These are phyloP conservation scores for Smutsia temminckii DNA, from an alignment of 2,797 vertebrate species.

Conservation along the genomic window DNA sequence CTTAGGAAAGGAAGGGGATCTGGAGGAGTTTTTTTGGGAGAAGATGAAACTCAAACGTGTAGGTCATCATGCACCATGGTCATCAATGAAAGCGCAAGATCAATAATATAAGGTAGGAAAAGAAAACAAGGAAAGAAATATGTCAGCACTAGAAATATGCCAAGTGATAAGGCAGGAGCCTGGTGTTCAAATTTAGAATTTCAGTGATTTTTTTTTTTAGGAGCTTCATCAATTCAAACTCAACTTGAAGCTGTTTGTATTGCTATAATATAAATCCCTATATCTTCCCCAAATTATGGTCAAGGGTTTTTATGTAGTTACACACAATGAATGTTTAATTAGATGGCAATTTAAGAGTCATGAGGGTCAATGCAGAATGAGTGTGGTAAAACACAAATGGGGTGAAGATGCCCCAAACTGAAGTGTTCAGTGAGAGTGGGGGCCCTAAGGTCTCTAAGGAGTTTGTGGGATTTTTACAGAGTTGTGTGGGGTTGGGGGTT, in stretches of 20 bases:
- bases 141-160: not conserved
- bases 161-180: not conserved
- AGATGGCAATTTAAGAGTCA: not conserved
- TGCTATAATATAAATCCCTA: not conserved
- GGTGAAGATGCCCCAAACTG: not conserved
- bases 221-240: not conserved
- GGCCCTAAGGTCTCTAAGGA: too few relatives aligned
- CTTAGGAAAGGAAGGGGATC: not conserved
- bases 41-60: not conserved
- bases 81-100: not conserved
- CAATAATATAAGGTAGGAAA: not conserved
- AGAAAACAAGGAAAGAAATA: not conserved
- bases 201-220: conserved; percentile 9
- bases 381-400: not conserved
- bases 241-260: not conserved
- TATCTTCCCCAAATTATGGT: not conserved
- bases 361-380: not conserved
- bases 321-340: not conserved
- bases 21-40: not conserved
- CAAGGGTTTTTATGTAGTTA: not conserved
- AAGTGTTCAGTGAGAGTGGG: not conserved
- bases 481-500: not conserved
- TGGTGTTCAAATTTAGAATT: not conserved
- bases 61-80: not conserved
- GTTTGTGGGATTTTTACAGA: not conserved